These are phyloP conservation scores for Holotrichia oblita DNA, from an alignment of 1,140 invertebrate genomes.

Conservation along the genomic window DNA sequence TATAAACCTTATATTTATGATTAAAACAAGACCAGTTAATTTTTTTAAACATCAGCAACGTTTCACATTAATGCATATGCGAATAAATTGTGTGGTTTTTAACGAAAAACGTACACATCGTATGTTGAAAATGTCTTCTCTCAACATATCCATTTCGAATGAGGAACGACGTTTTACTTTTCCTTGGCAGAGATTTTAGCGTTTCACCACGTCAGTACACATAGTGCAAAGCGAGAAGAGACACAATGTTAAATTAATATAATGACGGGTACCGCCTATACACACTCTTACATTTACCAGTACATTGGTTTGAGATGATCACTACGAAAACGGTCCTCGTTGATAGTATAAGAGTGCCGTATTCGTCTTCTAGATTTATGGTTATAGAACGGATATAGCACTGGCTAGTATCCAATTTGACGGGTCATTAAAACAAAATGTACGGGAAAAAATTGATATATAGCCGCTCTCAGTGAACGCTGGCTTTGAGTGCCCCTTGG, in stretches of 20 bases:
- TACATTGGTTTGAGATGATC: constrained; percentile 39
- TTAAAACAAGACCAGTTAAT: neutral
- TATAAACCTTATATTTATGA: neutral
- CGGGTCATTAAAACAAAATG: constrained; percentile 39
- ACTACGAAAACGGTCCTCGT: constrained; percentile 24
- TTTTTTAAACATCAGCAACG: constrained; percentile 1
- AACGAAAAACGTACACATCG: neutral
- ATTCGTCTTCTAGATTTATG: constrained; percentile 38
- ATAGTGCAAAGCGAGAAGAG: neutral
- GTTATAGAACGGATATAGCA: constrained; percentile 40
- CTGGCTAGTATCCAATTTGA: constrained; percentile 39
- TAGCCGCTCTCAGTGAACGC: neutral
- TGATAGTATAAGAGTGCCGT: constrained; percentile 32
- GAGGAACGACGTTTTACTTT: neutral
- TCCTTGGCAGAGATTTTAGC: constrained; percentile 21
- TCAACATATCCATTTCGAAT: neutral
- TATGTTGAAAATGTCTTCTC: neutral
- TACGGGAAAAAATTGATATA: constrained; percentile 35
- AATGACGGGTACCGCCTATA: constrained; percentile 17
- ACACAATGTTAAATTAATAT: constrained; percentile 38
- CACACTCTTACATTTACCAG: constrained; percentile 33
- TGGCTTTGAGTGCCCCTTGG: constrained; percentile 29
- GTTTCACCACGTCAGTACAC: neutral
- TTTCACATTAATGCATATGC: neutral
- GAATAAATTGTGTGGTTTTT: constrained; percentile 6